These are phyloP conservation scores for Agrotis clavis DNA, from an alignment of 2,888 invertebrate genomes.

Conservation along the genomic window DNA sequence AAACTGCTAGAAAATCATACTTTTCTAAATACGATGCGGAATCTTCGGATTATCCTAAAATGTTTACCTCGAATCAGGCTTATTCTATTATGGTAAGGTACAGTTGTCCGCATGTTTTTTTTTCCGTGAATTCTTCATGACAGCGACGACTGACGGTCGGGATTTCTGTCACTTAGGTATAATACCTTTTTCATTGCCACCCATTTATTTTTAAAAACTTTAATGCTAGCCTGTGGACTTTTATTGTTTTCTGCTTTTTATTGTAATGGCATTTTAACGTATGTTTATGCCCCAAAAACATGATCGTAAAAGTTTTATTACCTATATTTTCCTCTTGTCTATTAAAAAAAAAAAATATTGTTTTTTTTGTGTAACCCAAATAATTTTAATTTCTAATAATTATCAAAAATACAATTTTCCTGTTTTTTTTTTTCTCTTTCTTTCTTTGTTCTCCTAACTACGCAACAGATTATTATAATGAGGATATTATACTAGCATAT, in stretches of 20 bases:
- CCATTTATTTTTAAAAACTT: slow-evolving; percentile 62
- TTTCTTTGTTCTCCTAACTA: background rate
- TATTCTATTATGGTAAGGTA: slow-evolving; percentile 46
- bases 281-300: slow-evolving; percentile 12
- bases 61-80: slow-evolving; percentile 16
- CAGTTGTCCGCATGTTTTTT: slow-evolving; percentile 45
- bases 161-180: slow-evolving; percentile 63
- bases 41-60: slow-evolving; percentile 30
- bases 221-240: slow-evolving; percentile 3
- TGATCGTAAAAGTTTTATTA: slow-evolving; percentile 18
- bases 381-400: background rate
- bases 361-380: background rate
- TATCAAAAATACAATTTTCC: background rate
- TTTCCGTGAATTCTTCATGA: slow-evolving; percentile 61
- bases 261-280: slow-evolving; percentile 37
- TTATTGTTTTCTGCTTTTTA: slow-evolving; percentile 36
- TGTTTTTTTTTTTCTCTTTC: background rate
- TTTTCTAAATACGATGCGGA: slow-evolving; percentile 17
- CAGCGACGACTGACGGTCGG: slow-evolving; percentile 41
- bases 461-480: background rate
- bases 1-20: slow-evolving; percentile 1
- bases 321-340: background rate
- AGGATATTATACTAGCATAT: background rate
- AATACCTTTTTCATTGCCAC: slow-evolving; percentile 59
- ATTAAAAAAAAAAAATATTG: background rate